Conservation (phyloP, 2,888 invertebrate species). For the Lepidonotus clava region DNA sequence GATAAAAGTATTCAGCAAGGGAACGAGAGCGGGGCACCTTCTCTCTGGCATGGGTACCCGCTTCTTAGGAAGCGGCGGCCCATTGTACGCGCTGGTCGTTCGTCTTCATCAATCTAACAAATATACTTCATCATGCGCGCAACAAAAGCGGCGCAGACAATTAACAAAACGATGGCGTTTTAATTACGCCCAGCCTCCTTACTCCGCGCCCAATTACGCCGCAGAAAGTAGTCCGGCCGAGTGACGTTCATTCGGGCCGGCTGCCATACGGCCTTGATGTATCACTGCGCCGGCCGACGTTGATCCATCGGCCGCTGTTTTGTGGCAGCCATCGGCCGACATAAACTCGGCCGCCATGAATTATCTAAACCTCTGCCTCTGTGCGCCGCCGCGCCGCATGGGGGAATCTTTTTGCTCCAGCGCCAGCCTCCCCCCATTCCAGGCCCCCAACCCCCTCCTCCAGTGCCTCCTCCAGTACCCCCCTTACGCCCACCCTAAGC, state of each 20-base stretch:
- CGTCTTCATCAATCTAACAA: neutral
- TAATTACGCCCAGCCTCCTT: slow-evolving; percentile 22
- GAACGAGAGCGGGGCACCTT: too few species aligned
- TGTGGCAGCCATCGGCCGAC: neutral
- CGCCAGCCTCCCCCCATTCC: neutral
- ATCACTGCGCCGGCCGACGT: neutral
- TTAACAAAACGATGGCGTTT: slow-evolving; percentile 51
- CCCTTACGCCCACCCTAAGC: neutral
- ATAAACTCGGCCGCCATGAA: slow-evolving; percentile 32
- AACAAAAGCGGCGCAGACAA: slow-evolving; percentile 50
- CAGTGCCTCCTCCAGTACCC: neutral
- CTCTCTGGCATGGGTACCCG: too few species aligned
- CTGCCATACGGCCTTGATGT: slow-evolving; percentile 25
- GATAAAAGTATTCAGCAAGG: too few species aligned
- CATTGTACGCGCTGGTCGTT: neutral
- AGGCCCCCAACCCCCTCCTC: neutral
- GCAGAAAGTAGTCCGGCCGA: neutral
- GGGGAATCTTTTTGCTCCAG: slow-evolving; percentile 11
- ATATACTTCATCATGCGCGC: slow-evolving; percentile 35
- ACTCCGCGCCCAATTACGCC: neutral
- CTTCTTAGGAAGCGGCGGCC: too few species aligned
- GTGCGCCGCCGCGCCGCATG: neutral
- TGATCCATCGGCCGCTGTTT: slow-evolving; percentile 36
- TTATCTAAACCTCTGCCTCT: neutral
- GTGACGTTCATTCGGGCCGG: neutral